A percentile compares a stretch with the other conserved stretches of the same genome.
phyloP scores from a whole-genome alignment of 2,888 invertebrate genomes.

The Polylopha cassiicola region DNA sequence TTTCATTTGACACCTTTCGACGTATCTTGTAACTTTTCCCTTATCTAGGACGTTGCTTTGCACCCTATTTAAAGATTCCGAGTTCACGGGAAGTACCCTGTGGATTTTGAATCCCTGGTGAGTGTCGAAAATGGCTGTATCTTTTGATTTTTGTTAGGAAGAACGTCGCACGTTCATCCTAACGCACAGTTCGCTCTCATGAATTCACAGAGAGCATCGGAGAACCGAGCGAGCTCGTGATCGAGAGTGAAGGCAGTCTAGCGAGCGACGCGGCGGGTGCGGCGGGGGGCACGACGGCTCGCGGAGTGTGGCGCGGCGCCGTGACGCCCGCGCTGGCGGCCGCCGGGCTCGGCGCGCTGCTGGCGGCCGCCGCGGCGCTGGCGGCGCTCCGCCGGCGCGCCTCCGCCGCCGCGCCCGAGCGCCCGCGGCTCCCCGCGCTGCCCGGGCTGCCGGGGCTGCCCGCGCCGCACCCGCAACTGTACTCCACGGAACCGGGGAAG shows the following conservation, averaged over 20 bases:
- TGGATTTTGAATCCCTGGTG: too few species aligned
- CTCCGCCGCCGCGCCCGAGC: constrained; percentile 22
- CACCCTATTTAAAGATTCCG: too few species aligned
- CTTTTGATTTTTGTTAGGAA: too few species aligned
- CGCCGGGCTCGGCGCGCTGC: constrained; percentile 36
- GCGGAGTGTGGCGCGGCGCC: constrained; percentile 28
- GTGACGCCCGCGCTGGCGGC: constrained; percentile 38
- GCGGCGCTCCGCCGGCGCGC: constrained; percentile 18
- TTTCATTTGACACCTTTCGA: too few species aligned
- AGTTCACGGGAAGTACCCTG: too few species aligned
- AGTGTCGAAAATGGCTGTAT: too few species aligned
- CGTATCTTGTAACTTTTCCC: too few species aligned
- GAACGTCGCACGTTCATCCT: too few species aligned
- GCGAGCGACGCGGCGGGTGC: constrained; percentile 24
- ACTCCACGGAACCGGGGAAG: constrained; percentile 47
- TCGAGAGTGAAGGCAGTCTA: constrained; percentile 27
- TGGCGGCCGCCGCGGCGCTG: constrained; percentile 32
- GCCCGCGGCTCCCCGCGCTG: constrained; percentile 23
- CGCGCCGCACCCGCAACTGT: constrained; percentile 38
- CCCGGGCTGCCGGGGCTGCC: constrained; percentile 26
- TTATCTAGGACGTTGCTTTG: too few species aligned
- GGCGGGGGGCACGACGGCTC: constrained; percentile 29
- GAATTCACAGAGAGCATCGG: constrained; percentile 48
- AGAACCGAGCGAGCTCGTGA: constrained; percentile 42
- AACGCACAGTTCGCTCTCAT: too few species aligned